phyloP scores from a whole-genome alignment of 2,797 vertebrate species.

The Sebastes goodei region DNA sequence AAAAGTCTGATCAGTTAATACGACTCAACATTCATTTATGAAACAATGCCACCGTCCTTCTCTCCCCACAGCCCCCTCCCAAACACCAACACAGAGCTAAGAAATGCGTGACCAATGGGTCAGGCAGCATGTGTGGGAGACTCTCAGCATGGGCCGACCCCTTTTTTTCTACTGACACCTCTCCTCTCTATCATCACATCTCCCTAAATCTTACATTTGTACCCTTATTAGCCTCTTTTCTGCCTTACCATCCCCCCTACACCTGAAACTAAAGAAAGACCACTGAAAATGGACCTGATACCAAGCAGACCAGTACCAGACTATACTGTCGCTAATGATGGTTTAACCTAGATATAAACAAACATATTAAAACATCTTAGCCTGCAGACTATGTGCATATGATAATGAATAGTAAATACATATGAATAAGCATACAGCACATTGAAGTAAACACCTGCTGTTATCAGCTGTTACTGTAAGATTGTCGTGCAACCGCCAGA shows the following conservation, averaged over 20 bases:
- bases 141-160: slow-evolving; percentile 7
- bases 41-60: slow-evolving; percentile 8
- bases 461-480: background rate
- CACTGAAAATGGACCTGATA: background rate
- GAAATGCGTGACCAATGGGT: slow-evolving; percentile 49
- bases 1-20: background rate
- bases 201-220: background rate
- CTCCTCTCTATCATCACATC: background rate
- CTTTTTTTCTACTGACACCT: slow-evolving; percentile 37
- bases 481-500: background rate
- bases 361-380: background rate
- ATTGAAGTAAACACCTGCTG: background rate
- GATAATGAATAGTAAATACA: background rate
- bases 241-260: background rate
- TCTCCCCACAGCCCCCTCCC: background rate
- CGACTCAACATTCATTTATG: background rate
- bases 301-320: background rate
- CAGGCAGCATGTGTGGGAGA: slow-evolving; percentile 22
- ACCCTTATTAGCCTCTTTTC: background rate
- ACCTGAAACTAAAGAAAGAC: slow-evolving; percentile 8
- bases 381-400: background rate
- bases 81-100: slow-evolving; percentile 36
- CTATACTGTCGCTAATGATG: background rate
- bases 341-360: background rate
- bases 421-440: background rate